These are phyloP conservation scores for Anas platyrhynchos DNA, from an alignment of 2,113 vertebrate species.

Conservation along the genomic window DNA sequence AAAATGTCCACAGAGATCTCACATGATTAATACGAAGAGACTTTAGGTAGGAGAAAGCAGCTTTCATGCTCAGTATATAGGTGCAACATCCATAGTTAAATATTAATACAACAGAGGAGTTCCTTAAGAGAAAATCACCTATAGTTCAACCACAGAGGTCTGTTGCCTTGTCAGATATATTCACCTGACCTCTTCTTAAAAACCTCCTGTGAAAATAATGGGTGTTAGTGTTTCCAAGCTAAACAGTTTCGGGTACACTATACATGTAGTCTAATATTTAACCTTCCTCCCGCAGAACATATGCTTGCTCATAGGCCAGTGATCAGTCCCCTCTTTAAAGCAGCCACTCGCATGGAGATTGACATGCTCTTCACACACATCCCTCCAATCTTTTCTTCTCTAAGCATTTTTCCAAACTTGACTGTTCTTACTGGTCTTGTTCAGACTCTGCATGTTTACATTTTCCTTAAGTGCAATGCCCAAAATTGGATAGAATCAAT, in stretches of 20 bases:
- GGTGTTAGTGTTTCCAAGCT: background rate
- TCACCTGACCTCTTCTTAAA: background rate
- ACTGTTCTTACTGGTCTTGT: background rate
- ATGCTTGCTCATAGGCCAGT: background rate
- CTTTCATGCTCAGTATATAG: background rate
- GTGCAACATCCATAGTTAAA: background rate
- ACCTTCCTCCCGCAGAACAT: background rate
- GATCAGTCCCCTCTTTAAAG: background rate
- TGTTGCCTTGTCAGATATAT: background rate
- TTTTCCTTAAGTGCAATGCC: background rate
- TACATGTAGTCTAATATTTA: background rate
- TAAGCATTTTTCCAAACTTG: background rate
- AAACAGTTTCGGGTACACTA: background rate
- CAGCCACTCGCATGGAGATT: background rate
- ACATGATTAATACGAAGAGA: background rate
- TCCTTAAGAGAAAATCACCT: background rate
- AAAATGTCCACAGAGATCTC: background rate
- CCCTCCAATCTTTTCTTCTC: background rate
- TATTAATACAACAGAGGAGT: background rate
- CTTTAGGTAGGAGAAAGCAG: background rate
- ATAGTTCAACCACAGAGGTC: background rate
- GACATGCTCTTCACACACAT: background rate
- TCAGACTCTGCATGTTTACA: background rate
- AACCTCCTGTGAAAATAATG: background rate
- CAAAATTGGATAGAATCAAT: background rate